phyloP scores from a whole-genome alignment of 2,113 vertebrate species.

The Pitta sordida region DNA sequence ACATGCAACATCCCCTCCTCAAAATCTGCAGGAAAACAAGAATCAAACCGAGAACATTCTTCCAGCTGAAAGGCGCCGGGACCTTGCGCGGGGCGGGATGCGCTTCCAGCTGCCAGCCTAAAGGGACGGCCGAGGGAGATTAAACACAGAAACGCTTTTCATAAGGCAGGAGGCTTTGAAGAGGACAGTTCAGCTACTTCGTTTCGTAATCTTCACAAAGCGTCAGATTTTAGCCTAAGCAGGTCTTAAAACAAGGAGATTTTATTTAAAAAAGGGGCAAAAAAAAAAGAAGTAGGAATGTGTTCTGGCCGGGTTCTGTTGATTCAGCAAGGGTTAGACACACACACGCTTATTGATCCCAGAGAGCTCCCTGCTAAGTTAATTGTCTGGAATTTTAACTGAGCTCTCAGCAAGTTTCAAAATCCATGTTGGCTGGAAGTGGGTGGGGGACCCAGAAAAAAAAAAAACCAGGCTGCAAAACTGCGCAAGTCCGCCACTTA shows the following conservation, averaged over 20 bases:
- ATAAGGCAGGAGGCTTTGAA: not conserved
- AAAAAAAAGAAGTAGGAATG: not conserved
- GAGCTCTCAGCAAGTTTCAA: constrained; percentile 66
- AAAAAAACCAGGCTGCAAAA: constrained; percentile 25
- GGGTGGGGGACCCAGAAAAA: constrained; percentile 47
- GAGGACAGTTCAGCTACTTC: constrained; percentile 15
- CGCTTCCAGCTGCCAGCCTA: constrained; percentile 22
- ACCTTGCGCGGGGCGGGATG: not conserved
- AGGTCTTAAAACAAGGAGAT: constrained; percentile 59
- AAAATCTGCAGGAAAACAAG: not conserved
- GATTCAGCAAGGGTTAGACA: constrained; percentile 56
- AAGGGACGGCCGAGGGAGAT: not conserved
- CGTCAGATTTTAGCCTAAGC: constrained; percentile 47
- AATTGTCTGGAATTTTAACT: constrained; percentile 66
- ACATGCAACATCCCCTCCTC: not conserved
- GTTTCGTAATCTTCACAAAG: constrained; percentile 50
- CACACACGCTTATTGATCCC: constrained; percentile 50
- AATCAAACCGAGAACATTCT: not conserved
- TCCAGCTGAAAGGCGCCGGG: not conserved
- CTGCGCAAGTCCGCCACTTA: not conserved
- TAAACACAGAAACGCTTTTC: constrained; percentile 52
- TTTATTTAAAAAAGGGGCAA: not conserved
- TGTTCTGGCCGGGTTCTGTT: constrained; percentile 55
- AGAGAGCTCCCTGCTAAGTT: constrained; percentile 59
- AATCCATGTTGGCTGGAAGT: constrained; percentile 50